Percentiles rank a stretch among this genome's conserved stretches.
Conservation (phyloP, 2,888 invertebrate species). For the Myopa testacea region DNA sequence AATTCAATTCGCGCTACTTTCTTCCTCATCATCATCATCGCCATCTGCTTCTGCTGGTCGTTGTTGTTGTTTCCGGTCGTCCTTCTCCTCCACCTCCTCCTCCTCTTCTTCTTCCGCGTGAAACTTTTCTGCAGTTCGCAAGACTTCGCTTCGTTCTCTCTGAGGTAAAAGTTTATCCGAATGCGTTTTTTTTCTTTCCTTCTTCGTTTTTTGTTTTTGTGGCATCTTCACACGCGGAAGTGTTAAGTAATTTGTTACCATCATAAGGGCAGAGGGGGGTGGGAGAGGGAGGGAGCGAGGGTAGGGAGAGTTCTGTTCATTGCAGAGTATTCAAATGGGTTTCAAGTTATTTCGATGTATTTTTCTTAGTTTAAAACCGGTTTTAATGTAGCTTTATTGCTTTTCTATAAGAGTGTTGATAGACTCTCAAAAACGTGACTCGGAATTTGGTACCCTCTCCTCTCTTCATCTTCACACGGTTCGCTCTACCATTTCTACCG, state of each 20-base stretch:
- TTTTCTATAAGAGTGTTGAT: no score
- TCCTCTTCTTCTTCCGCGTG: neutral
- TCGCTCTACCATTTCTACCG: no score
- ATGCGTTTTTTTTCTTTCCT: neutral
- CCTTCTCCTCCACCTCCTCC: neutral
- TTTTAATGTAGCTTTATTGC: no score
- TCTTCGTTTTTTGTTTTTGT: conserved; percentile 4
- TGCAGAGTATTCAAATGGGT: no score
- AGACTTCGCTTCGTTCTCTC: conserved; percentile 6
- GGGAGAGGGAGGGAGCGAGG: neutral
- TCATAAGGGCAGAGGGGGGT: neutral
- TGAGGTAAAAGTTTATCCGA: conserved; percentile 3
- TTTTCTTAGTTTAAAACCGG: no score
- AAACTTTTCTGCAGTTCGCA: neutral
- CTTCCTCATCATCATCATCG: conserved; percentile 3
- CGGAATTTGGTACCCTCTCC: no score
- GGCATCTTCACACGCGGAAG: conserved; percentile 27
- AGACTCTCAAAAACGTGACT: no score
- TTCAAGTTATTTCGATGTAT: no score
- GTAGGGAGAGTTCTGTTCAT: no score
- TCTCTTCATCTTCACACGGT: no score
- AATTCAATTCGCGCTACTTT: conserved; percentile 38
- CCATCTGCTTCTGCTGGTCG: neutral
- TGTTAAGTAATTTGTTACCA: conserved; percentile 33
- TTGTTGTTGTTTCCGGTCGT: neutral